Base-by-base conservation (phyloP, 2,797 vertebrate species). In the Betta splendens region DNA sequence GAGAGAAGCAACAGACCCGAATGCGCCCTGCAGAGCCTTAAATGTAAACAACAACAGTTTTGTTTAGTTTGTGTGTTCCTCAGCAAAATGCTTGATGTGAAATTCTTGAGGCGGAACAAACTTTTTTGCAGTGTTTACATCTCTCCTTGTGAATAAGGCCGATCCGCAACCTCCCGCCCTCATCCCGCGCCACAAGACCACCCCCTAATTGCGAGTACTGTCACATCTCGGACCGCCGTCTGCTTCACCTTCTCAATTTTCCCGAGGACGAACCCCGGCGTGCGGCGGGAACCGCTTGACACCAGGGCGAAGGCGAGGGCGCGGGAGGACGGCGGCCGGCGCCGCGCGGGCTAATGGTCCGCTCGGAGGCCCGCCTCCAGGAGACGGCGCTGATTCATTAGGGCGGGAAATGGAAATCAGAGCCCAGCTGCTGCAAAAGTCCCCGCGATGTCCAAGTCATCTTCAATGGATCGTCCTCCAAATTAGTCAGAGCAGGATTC, bases 331-430 rank as follows among this genome's bases (percentile, higher is more conserved):
- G 26, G 21, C n/a, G 2, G 1, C 47, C 9, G 52, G 75, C 72
- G 54, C 64, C 55, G 68, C 28, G 23, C 33, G 44, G 64, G 59
- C 39, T 2, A 59, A 61, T 73, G 77, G 84, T 84, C 83, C 85
- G 86, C 48, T 79, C 43, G 29, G 36, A 16, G 55, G 23, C 25
- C 8, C 35, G 23, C 10, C 36, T 53, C 43, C 47, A 3, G 52
- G 18, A 44, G 32, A 35, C 1, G 1, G 7, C 15, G 48, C 59
- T 62, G 61, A 61, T 46, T 51, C 48, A 57, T 40, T 46, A 51
- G 58, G 36, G 60, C 63, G 25, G n/a, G 37, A 56, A 71, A 43
- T 33, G 6, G 35, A 52, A 18, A 15, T 22, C 38, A 42, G 45
- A 52, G 44, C 16, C 17, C 13, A 40, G 5, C 26, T 15, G 52